These are phyloP conservation scores for Caranx ignobilis DNA, from an alignment of 2,113 vertebrate genomes.

Conservation along the genomic window DNA sequence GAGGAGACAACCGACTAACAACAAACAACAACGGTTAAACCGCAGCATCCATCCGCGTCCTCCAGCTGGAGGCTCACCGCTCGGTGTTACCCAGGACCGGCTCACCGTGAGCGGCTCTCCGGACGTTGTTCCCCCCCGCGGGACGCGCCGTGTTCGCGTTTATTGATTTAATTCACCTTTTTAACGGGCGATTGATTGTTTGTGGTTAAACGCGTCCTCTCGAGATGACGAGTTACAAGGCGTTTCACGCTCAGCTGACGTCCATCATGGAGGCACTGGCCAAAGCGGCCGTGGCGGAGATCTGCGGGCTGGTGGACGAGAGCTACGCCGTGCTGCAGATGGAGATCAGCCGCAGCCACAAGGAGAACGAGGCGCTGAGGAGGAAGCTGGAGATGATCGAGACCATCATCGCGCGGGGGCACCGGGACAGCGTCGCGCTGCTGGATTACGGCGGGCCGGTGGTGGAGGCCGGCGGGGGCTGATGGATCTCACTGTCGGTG, in stretches of 20 bases:
- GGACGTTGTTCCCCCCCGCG: accelerated
- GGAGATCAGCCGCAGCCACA: constrained; percentile 68
- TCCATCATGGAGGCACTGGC: constrained; percentile 80
- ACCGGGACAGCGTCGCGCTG: constrained; percentile 29
- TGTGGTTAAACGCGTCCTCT: not conserved
- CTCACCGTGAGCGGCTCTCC: accelerated
- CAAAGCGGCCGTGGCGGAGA: constrained; percentile 75
- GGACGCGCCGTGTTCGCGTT: accelerated
- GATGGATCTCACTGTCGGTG: constrained; percentile 42
- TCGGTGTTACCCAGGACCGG: not conserved
- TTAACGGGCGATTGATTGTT: not conserved
- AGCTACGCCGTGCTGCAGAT: constrained; percentile 66
- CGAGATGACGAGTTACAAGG: constrained; percentile 59
- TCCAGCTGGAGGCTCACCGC: accelerated
- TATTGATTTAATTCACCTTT: not conserved
- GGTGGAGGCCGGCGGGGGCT: constrained; percentile 6
- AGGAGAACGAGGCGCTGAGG: constrained; percentile 74
- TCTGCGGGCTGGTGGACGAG: constrained; percentile 77
- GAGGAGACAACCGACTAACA: not conserved
- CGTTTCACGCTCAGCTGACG: constrained; percentile 70
- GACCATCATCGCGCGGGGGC: constrained; percentile 67
- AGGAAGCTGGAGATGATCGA: constrained; percentile 76
- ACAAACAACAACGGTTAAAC: constrained; percentile 25
- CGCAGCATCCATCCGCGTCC: not conserved
- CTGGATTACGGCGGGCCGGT: constrained; percentile 6